Evolutionary conservation across 2,888 invertebrate genomes (phyloP).

Genomic region (Hoplodrina blanda): DNA sequence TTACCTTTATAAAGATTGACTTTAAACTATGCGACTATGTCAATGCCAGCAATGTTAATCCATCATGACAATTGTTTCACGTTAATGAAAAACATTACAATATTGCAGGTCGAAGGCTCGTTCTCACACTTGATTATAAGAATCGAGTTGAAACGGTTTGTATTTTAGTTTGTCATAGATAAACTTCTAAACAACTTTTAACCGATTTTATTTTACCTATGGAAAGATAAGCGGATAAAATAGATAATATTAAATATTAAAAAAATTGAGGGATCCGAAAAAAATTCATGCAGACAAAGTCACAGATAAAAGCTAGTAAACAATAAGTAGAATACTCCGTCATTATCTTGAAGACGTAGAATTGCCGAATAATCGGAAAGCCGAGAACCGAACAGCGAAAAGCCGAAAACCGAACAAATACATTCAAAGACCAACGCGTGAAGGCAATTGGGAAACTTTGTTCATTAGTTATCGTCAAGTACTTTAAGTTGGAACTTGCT

Average conservation of each 20-base stretch:
- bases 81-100: background rate
- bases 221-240: no score
- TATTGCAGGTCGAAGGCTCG: background rate
- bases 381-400: slow-evolving; percentile 61
- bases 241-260: no score
- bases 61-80: background rate
- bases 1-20: no score
- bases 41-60: background rate
- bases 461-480: slow-evolving; percentile 77
- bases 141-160: no score
- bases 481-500: slow-evolving; percentile 68
- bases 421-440: slow-evolving; percentile 64
- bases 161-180: no score
- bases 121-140: background rate
- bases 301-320: background rate
- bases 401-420: slow-evolving; percentile 61
- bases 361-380: slow-evolving; percentile 59
- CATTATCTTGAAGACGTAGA: background rate
- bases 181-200: no score
- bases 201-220: no score
- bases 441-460: slow-evolving; percentile 79
- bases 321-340: background rate
- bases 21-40: background rate
- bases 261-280: no score
- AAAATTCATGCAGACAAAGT: no score